Base-by-base conservation (phyloP, 1,140 invertebrate genomes). In the Philopotamus ludificatus region DNA sequence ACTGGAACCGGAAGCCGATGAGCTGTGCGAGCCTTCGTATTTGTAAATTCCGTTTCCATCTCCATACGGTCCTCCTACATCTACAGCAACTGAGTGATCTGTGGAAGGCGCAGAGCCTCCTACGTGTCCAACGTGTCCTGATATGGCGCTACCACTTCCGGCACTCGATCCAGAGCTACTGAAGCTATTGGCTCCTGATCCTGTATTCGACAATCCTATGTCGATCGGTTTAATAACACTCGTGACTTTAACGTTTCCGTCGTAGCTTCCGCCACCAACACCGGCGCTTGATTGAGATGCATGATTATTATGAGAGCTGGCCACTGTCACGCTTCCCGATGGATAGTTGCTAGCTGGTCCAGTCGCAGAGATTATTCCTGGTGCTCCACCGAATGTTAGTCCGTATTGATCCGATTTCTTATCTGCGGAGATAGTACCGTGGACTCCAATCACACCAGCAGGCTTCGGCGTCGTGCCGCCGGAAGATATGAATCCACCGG, bases 351-450 rank as follows among this genome's bases (percentile, higher is more conserved):
- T 15, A n/a, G 63, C 63, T 39, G 63, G 50, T 21, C 63, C 67
- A 15, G 53, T 65, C 1, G 66, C 66, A 10, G 42, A n/a, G 23
- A 65, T 23, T 15, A 62, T 62, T 41, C 67, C 67, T 12, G 67
- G 58, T 22, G 63, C 67, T 26, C 63, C 63, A 34, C 67, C 67
- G 45, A 69, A 65, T 34, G 28, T 34, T 23, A 61, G 57, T 20
- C 53, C 26, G 44, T 68, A 64, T 47, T 62, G 49, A 22, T 23
- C 62, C n/a, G 20, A 12, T 41, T 58, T 53, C 12, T 42, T 10
- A n/a, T 28, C 39, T 28, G n/a, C 39, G 47, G 28, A 12, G 4
- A 12, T 7, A 7, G 12, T 12, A 34, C 28, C 12, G 4, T 4
- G 28, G 4, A 34, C 28, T 9, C n/a, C n/a, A 44, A 12, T 18